Base-by-base conservation (phyloP, 2,113 vertebrate genomes). In the Quiscalus mexicanus region DNA sequence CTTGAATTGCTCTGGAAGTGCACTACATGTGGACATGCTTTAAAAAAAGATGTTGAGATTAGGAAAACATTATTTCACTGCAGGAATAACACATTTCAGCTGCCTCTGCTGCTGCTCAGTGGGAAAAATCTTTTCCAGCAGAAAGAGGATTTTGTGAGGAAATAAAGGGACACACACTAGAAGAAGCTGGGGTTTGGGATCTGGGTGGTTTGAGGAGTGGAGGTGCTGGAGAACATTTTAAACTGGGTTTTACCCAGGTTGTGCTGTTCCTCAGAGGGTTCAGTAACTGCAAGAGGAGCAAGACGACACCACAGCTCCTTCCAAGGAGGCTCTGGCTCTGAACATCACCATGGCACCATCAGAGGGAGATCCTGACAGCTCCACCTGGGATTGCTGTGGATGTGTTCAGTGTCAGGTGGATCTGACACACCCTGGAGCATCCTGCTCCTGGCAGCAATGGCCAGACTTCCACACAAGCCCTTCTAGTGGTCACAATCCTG, bases 21-120 rank as follows among this genome's bases (percentile, higher is more conserved):
- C 19, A 6, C 64, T 89, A 25, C 90, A 97, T 97, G 94, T 91
- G 93, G 81, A 96, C 90, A 92, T 52, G 86, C 89, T 95, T 96
- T 85, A 74, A 93, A 78, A 90, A 87, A 92, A 95, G 96, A 97
- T 95, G 76, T 96, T 67, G 95, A 97, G 90, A 97, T 96, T 96
- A 96, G 96, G 95, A 94, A 96, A 96, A 95, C 84, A 91, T 95
- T 79, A 93, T 95, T 97, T 96, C 95, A 83, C 78, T 80, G 18
- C 79, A 84, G 90, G 73, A 96, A 75, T 75, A 97, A 96, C 78
- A 81, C 91, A 94, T 95, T 94, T 97, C 97, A 90, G 92, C 88
- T 97, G 96, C 95, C 68, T 91, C n/a, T 0, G 0, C 58, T 70
- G 90, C 92, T 79, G 90, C 84, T 92, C 27, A 86, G 80, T 47